These are phyloP conservation scores for Acropora yongei DNA, from an alignment of 64 coral and sea anemone species.

Conservation along the genomic window DNA sequence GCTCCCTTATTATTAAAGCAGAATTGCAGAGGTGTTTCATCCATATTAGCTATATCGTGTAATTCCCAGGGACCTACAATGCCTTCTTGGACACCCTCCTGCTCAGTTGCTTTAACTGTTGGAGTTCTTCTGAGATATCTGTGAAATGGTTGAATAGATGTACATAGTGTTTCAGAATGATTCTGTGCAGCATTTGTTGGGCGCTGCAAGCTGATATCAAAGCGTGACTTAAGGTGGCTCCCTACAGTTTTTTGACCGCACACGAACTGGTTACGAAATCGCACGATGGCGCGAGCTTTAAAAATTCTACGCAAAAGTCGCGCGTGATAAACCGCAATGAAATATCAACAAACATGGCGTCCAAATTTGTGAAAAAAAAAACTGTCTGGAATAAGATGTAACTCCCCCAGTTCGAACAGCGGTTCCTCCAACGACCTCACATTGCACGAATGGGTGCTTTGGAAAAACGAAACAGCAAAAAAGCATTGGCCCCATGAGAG, in stretches of 20 bases:
- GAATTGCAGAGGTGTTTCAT: slow-evolving; percentile 29
- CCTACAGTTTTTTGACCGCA: no score
- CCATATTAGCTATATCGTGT: slow-evolving; percentile 28
- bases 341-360: no score
- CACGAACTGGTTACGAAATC: no score
- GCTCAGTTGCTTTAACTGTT: slow-evolving; percentile 40
- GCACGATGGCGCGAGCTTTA: no score
- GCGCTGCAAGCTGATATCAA: slow-evolving; percentile 17
- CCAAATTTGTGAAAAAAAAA: background rate
- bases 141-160: slow-evolving; percentile 31
- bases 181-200: slow-evolving; percentile 24
- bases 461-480: background rate
- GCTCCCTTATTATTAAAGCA: slow-evolving; percentile 14
- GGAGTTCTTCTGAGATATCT: slow-evolving; percentile 29
- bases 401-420: background rate
- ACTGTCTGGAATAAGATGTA: background rate
- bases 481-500: no score
- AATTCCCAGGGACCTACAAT: slow-evolving; percentile 40
- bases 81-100: slow-evolving; percentile 25
- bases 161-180: slow-evolving; percentile 24
- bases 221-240: background rate
- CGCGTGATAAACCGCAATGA: no score
- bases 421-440: no score
- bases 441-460: background rate
- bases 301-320: no score